Evolutionary conservation across 2,113 vertebrate genomes (phyloP).

Genomic region (Buteo buteo): DNA sequence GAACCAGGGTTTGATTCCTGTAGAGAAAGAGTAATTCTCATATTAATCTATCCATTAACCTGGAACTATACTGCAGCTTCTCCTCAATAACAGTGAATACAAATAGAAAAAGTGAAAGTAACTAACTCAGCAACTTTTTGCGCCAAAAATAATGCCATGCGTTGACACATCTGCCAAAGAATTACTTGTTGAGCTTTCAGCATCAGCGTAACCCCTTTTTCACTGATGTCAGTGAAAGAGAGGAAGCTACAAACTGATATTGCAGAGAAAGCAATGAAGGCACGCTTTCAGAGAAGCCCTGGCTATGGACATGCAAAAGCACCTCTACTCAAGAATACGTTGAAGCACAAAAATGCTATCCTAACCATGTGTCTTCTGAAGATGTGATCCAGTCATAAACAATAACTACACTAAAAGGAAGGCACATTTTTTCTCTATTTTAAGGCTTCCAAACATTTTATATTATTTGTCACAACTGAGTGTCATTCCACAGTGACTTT

Average conservation of each 20-base stretch:
- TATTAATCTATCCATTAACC: not conserved
- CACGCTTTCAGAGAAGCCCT: not conserved
- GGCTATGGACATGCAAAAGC: not conserved
- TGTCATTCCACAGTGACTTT: not conserved
- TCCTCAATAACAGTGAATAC: not conserved
- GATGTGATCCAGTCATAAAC: not conserved
- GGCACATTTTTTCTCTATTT: not conserved
- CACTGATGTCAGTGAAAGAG: not conserved
- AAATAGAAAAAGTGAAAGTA: not conserved
- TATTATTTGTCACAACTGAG: not conserved
- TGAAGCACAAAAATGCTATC: not conserved
- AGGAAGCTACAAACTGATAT: not conserved
- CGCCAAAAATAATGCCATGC: not conserved
- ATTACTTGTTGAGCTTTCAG: not conserved
- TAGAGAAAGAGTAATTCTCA: not conserved
- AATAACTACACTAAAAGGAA: not conserved
- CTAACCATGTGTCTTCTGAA: not conserved
- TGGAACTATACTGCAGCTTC: not conserved
- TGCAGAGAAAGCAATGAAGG: not conserved
- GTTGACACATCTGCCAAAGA: not conserved
- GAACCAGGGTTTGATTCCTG: not conserved
- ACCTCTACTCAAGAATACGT: not conserved
- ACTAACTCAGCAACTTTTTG: not conserved
- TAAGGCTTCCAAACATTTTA: not conserved
- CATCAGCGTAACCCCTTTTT: not conserved